phyloP scores from a whole-genome alignment of 2,888 invertebrate genomes.

The Myopa testacea region DNA sequence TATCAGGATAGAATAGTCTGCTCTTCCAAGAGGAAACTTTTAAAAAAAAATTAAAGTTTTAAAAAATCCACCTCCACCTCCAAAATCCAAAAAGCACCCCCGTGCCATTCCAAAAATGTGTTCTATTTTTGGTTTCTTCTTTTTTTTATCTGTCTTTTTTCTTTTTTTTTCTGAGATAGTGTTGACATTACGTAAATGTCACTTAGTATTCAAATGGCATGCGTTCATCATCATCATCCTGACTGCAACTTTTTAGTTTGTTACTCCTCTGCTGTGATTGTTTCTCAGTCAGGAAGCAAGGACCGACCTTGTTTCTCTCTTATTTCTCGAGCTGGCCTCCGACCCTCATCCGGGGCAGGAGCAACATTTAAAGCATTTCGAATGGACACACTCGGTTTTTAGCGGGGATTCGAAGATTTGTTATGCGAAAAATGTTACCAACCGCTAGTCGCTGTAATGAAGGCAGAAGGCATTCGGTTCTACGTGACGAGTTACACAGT shows the following conservation, averaged over 20 bases:
- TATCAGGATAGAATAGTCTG: no score
- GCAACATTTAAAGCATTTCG: conserved; percentile 32
- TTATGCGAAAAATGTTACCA: conserved; percentile 62
- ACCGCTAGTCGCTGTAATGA: conserved; percentile 55
- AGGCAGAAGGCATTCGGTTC: conserved; percentile 44
- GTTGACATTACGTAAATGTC: conserved; percentile 58
- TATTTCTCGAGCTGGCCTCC: not conserved
- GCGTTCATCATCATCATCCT: conserved; percentile 51
- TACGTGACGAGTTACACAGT: conserved; percentile 35
- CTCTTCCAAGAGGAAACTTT: no score
- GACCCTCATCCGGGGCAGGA: not conserved
- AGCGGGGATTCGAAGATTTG: conserved; percentile 55
- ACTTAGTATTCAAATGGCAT: conserved; percentile 63
- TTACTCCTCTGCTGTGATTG: conserved; percentile 32
- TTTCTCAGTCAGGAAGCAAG: not conserved
- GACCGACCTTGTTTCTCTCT: conserved; percentile 50
- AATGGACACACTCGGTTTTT: conserved; percentile 31
- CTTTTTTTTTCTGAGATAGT: not conserved
- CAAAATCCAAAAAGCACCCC: no score
- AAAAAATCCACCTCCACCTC: no score
- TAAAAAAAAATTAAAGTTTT: no score
- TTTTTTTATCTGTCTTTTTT: not conserved
- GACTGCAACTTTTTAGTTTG: conserved; percentile 44
- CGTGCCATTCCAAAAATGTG: no score
- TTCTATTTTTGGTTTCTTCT: no score